Evolutionary conservation across 2,797 vertebrate species (phyloP).

Genomic region (Mormyrops attenuatus): DNA sequence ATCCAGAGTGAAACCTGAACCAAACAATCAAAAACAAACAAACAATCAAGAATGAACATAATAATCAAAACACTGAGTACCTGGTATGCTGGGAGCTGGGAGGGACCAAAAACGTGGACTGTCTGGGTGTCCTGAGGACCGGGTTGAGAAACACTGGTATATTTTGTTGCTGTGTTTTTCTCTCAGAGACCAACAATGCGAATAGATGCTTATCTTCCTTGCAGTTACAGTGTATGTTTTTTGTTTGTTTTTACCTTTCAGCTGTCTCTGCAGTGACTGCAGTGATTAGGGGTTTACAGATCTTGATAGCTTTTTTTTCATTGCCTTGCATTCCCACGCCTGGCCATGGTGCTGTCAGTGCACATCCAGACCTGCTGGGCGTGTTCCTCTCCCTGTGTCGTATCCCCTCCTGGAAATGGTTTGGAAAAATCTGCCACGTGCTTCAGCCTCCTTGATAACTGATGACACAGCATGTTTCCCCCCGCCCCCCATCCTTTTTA

Average conservation of each 20-base stretch:
- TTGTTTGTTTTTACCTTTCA: not conserved
- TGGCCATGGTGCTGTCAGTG: not conserved
- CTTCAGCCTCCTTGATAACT: not conserved
- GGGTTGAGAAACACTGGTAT: not conserved
- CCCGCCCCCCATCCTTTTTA: slow-evolving; percentile 38
- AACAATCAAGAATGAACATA: not conserved
- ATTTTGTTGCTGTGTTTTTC: not conserved
- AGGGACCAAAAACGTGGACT: not conserved
- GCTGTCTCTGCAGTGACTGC: not conserved
- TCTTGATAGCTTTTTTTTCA: not conserved
- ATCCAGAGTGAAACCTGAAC: not conserved
- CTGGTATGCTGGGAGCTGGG: not conserved
- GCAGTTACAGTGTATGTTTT: not conserved
- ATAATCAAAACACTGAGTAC: not conserved
- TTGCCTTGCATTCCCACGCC: not conserved
- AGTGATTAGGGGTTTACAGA: not conserved
- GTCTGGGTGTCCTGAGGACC: not conserved
- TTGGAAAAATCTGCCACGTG: not conserved
- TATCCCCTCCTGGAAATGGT: not conserved
- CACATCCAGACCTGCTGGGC: not conserved
- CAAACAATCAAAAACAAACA: not conserved
- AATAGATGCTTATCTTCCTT: not conserved
- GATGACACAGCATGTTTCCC: not conserved
- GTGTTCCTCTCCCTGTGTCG: not conserved
- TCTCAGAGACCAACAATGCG: not conserved